These are phyloP conservation scores for Riparia riparia DNA, from an alignment of 2,113 vertebrate species.

Conservation along the genomic window DNA sequence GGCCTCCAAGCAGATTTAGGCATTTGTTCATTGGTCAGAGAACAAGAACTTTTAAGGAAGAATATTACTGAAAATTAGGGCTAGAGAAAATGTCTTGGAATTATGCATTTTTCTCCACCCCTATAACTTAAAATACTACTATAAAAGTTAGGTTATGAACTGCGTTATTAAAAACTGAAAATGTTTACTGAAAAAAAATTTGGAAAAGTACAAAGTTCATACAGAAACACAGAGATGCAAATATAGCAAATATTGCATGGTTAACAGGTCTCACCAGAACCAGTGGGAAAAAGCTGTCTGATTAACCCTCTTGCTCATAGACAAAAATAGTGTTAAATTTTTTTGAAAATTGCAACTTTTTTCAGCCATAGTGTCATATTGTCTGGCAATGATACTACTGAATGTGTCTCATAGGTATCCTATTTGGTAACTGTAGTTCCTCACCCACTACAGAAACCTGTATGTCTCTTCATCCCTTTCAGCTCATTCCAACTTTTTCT, in stretches of 20 bases:
- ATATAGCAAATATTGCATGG: neutral
- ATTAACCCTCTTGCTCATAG: neutral
- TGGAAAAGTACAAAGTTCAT: neutral
- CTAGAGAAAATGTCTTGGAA: neutral
- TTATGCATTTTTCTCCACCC: accelerated
- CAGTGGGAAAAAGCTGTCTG: accelerated
- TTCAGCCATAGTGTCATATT: neutral
- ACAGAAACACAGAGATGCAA: neutral
- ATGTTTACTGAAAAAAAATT: neutral
- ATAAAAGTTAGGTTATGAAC: neutral
- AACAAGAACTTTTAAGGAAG: neutral
- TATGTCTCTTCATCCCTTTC: neutral
- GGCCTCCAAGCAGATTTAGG: neutral
- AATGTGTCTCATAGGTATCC: neutral
- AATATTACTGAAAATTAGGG: neutral
- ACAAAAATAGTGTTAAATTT: neutral
- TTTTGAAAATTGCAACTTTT: neutral
- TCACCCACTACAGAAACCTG: accelerated
- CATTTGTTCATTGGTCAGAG: neutral
- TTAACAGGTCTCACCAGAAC: neutral
- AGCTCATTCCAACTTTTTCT: neutral
- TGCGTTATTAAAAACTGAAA: neutral
- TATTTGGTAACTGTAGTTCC: neutral
- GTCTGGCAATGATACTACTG: neutral
- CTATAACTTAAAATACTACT: neutral